Conservation (phyloP, 2,113 vertebrate species). For the Gymnobelideus leadbeateri region DNA sequence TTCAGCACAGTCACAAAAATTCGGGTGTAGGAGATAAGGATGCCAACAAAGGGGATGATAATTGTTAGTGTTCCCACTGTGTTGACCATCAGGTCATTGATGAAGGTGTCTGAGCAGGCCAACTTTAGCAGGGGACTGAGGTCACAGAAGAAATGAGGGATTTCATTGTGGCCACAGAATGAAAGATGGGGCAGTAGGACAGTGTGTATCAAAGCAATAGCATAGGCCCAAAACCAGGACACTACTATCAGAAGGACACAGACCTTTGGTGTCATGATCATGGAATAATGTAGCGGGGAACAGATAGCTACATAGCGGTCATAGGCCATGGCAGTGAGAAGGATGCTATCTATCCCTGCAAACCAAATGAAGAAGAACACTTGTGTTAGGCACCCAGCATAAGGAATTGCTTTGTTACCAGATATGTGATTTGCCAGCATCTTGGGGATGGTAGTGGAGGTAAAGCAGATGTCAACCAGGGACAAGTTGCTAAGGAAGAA, state of each 20-base stretch:
- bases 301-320: slow-evolving; percentile 64
- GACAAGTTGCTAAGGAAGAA: slow-evolving; percentile 68
- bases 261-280: slow-evolving; percentile 39
- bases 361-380: slow-evolving; percentile 77
- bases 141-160: slow-evolving; percentile 70
- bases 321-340: slow-evolving; percentile 62
- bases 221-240: slow-evolving; percentile 53
- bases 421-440: slow-evolving; percentile 74
- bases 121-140: slow-evolving; percentile 65
- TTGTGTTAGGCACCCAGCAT: slow-evolving; percentile 70
- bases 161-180: slow-evolving; percentile 61
- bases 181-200: slow-evolving; percentile 49
- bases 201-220: slow-evolving; percentile 60
- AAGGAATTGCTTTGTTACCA: slow-evolving; percentile 68
- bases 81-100: slow-evolving; percentile 54
- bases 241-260: slow-evolving; percentile 56
- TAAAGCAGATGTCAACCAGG: slow-evolving; percentile 70
- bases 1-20: slow-evolving; percentile 57
- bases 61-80: slow-evolving; percentile 41
- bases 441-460: slow-evolving; percentile 61
- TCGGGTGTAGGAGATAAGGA: slow-evolving; percentile 57
- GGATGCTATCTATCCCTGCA: slow-evolving; percentile 65
- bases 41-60: slow-evolving; percentile 57
- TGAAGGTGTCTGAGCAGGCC: slow-evolving; percentile 67
- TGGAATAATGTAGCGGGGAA: slow-evolving; percentile 54